These are phyloP conservation scores for Metopia argyrocephala DNA, from an alignment of 2,888 invertebrate species.

Conservation along the genomic window DNA sequence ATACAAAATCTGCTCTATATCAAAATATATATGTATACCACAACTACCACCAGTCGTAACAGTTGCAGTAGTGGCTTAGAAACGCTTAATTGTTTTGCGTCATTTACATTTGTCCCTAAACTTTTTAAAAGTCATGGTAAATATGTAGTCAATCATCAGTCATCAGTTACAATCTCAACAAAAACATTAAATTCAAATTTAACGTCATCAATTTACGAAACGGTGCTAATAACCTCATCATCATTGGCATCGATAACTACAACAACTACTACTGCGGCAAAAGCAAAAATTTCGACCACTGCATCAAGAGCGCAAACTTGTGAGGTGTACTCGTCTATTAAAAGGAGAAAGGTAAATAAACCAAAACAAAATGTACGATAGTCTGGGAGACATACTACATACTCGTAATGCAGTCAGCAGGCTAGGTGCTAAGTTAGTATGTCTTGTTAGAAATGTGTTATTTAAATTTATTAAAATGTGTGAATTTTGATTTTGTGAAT, in stretches of 20 bases:
- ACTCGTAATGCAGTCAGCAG: no score
- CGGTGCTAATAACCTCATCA: conserved; percentile 53
- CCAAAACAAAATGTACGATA: background rate
- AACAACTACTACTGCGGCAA: background rate
- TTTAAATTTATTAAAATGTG: no score
- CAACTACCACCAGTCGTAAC: background rate
- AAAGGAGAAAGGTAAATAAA: conserved; percentile 53
- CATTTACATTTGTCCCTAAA: conserved; percentile 57
- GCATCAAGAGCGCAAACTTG: conserved; percentile 1
- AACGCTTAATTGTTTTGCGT: conserved; percentile 50
- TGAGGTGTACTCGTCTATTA: conserved; percentile 35
- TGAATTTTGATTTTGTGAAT: no score
- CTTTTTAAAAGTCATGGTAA: conserved; percentile 60
- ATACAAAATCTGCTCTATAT: conserved; percentile 32
- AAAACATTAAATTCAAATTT: background rate
- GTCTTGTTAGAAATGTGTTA: no score
- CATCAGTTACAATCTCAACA: conserved; percentile 25
- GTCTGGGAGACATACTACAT: background rate
- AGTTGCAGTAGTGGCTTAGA: background rate
- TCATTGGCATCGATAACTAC: background rate
- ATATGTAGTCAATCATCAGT: conserved; percentile 57
- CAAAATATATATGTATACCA: conserved; percentile 28
- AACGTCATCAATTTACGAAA: background rate
- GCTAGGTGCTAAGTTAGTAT: no score
- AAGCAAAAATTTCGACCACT: no score